Evolutionary conservation across 2,797 vertebrate species (phyloP).

Genomic region (Petrocephalus sullivani): DNA sequence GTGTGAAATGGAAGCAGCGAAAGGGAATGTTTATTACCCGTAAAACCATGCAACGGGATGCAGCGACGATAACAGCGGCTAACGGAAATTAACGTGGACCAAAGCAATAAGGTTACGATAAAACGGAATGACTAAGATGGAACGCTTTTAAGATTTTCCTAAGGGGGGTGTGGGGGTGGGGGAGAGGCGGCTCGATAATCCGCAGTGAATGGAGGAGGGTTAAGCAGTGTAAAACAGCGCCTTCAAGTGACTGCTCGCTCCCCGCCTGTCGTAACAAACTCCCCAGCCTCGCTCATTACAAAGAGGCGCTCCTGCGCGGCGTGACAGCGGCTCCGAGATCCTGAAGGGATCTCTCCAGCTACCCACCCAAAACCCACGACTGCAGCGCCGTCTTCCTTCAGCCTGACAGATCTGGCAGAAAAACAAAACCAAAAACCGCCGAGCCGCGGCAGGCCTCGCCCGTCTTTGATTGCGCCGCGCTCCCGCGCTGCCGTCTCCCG

Average conservation of each 20-base stretch:
- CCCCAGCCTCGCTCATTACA: neutral
- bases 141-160: neutral
- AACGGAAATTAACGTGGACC: neutral
- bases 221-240: neutral
- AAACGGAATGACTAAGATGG: conserved; percentile 1
- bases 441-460: neutral
- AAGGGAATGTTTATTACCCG: conserved; percentile 15
- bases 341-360: conserved; percentile 17
- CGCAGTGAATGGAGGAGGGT: conserved; percentile 15
- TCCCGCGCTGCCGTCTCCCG: neutral
- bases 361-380: conserved; percentile 15
- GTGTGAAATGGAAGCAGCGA: conserved; percentile 8
- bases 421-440: neutral
- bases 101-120: conserved; percentile 1
- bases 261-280: neutral
- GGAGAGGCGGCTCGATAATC: neutral
- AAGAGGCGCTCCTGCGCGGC: neutral
- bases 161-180: neutral
- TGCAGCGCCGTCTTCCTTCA: neutral
- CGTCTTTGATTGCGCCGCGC: neutral
- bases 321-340: neutral
- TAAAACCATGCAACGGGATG: conserved; percentile 22
- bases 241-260: neutral
- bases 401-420: neutral
- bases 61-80: conserved; percentile 13